A percentile compares a stretch with the other conserved stretches of the same genome.
Evolutionary conservation across 2,888 invertebrate species (phyloP).

Genomic region (Galerucella calmariensis): DNA sequence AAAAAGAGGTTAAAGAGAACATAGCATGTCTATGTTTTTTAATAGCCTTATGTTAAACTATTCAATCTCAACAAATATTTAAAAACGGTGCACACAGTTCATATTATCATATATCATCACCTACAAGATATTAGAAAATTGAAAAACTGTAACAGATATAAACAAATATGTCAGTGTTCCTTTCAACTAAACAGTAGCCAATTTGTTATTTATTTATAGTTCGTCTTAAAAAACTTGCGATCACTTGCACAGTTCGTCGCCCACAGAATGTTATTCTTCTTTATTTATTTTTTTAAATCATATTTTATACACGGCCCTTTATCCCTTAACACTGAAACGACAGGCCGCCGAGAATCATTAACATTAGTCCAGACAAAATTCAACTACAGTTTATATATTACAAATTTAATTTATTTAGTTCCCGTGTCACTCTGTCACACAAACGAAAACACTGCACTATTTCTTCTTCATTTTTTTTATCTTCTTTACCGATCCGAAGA

Average conservation of each 20-base stretch:
- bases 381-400: constrained; percentile 56
- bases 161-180: constrained; percentile 57
- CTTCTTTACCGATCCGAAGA: constrained; percentile 62
- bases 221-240: constrained; percentile 33
- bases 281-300: constrained; percentile 34
- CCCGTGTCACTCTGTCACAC: constrained; percentile 57
- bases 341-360: constrained; percentile 27
- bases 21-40: constrained; percentile 41
- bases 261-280: constrained; percentile 29
- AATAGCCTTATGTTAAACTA: constrained; percentile 58
- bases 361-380: constrained; percentile 58
- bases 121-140: constrained; percentile 59
- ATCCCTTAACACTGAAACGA: constrained; percentile 43
- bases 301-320: constrained; percentile 49
- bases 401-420: constrained; percentile 60
- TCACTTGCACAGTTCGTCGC: constrained; percentile 43
- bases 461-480: constrained; percentile 42
- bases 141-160: constrained; percentile 60
- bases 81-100: constrained; percentile 56
- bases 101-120: constrained; percentile 51
- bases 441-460: constrained; percentile 63
- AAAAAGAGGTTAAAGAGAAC: constrained; percentile 26
- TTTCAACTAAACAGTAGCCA: constrained; percentile 57
- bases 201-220: constrained; percentile 58
- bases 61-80: constrained; percentile 59